phyloP scores from a whole-genome alignment of 2,797 vertebrate species.

The Sarcophilus harrisii region DNA sequence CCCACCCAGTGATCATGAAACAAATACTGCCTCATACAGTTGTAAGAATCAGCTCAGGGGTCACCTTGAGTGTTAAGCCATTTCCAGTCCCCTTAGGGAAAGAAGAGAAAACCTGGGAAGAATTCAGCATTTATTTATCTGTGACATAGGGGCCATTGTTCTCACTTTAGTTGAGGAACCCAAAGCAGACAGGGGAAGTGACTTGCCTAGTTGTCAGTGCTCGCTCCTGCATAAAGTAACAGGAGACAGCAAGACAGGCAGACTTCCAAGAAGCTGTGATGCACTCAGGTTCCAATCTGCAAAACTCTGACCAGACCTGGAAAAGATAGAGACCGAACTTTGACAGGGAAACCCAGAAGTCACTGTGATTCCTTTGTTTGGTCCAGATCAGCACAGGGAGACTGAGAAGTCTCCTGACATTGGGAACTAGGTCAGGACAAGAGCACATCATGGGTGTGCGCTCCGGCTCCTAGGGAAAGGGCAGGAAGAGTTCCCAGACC shows the following conservation, averaged over 20 bases:
- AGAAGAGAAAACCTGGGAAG: neutral
- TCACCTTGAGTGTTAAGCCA: neutral
- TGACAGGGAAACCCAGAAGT: neutral
- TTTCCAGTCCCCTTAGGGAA: neutral
- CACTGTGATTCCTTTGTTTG: neutral
- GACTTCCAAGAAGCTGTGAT: neutral
- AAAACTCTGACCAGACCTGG: neutral
- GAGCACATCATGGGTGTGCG: neutral
- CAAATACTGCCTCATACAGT: neutral
- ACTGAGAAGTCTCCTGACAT: neutral
- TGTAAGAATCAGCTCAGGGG: neutral
- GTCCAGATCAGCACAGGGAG: neutral
- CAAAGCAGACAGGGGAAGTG: neutral
- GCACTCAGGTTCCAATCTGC: neutral
- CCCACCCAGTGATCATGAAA: neutral
- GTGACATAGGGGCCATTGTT: neutral
- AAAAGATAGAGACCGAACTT: neutral
- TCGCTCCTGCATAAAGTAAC: neutral
- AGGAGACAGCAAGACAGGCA: neutral
- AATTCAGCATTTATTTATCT: neutral
- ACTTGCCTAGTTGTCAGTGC: neutral
- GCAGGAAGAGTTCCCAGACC: neutral
- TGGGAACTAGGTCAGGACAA: neutral
- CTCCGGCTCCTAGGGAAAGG: neutral
- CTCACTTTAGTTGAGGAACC: neutral